Evolutionary conservation across 2,888 invertebrate genomes (phyloP).

Genomic region (Microctonus brassicae): DNA sequence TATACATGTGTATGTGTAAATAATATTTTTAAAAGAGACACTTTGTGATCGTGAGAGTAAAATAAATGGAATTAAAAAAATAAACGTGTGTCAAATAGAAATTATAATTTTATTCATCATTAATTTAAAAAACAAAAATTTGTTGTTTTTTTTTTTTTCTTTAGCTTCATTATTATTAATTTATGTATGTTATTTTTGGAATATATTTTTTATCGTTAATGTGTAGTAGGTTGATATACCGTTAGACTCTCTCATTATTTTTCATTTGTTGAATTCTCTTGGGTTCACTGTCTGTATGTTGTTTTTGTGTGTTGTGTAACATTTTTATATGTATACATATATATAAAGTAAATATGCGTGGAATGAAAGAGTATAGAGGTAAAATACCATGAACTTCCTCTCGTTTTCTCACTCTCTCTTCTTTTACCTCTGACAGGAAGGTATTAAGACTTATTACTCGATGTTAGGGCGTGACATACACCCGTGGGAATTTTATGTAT

Average conservation of each 20-base stretch:
- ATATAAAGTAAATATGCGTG: not conserved
- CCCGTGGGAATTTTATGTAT: constrained; percentile 29
- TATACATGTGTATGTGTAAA: not conserved
- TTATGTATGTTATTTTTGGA: not conserved
- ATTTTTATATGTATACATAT: not conserved
- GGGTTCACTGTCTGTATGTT: constrained; percentile 24
- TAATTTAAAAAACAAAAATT: too few species aligned
- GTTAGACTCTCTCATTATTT: constrained; percentile 51
- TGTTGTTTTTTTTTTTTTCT: not conserved
- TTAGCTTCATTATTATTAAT: constrained; percentile 7
- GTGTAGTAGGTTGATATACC: constrained; percentile 44
- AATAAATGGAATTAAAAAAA: not conserved
- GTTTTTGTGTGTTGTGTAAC: not conserved
- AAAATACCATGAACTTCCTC: constrained; percentile 21
- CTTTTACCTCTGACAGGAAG: constrained; percentile 32
- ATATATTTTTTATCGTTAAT: constrained; percentile 2
- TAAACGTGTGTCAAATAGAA: not conserved
- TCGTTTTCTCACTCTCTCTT: not conserved
- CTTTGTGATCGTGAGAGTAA: not conserved
- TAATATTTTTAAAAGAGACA: not conserved
- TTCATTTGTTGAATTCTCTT: constrained; percentile 49
- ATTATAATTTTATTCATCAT: not conserved
- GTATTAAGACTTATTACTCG: constrained; percentile 48
- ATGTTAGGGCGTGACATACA: constrained; percentile 22
- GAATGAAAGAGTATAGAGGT: not conserved